A percentile compares a stretch with the other conserved stretches of the same genome.
Conservation (phyloP, 2,113 vertebrate genomes). For the Hyperopisus bebe region DNA sequence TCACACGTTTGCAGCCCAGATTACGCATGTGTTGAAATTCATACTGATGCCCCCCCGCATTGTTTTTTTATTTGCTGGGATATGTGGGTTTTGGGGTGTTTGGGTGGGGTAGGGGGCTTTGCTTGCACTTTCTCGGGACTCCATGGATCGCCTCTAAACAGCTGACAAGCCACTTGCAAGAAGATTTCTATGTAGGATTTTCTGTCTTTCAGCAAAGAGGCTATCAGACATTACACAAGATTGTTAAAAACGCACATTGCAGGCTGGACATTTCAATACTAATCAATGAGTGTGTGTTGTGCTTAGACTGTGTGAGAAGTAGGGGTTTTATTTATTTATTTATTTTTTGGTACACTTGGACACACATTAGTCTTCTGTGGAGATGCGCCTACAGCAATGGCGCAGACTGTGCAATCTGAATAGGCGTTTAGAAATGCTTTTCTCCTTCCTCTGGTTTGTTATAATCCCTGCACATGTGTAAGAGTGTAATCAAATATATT, state of each 20-base stretch:
- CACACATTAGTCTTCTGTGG: conserved; percentile 10
- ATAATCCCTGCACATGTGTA: conserved; percentile 19
- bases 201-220: conserved; percentile 38
- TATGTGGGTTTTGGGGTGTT: conserved; percentile 64
- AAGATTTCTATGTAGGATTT: conserved; percentile 31
- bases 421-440: conserved; percentile 17
- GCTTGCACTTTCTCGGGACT: conserved; percentile 29
- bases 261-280: conserved; percentile 24
- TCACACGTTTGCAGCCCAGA: conserved; percentile 80
- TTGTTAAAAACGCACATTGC: conserved; percentile 47
- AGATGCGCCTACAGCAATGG: background rate
- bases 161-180: background rate
- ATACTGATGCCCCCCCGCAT: conserved; percentile 71
- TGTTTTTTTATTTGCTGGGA: conserved; percentile 74
- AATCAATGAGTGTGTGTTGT: background rate
- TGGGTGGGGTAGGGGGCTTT: conserved; percentile 32
- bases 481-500: conserved; percentile 24
- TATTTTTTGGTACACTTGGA: conserved; percentile 7
- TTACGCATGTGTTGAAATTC: conserved; percentile 60
- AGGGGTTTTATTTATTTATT: background rate
- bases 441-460: conserved; percentile 10
- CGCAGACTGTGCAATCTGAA: conserved; percentile 13
- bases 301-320: conserved; percentile 1
- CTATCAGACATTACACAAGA: conserved; percentile 53
- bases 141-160: conserved; percentile 34